phyloP scores from a whole-genome alignment of 2,113 vertebrate genomes.

The Fukomys damarensis region DNA sequence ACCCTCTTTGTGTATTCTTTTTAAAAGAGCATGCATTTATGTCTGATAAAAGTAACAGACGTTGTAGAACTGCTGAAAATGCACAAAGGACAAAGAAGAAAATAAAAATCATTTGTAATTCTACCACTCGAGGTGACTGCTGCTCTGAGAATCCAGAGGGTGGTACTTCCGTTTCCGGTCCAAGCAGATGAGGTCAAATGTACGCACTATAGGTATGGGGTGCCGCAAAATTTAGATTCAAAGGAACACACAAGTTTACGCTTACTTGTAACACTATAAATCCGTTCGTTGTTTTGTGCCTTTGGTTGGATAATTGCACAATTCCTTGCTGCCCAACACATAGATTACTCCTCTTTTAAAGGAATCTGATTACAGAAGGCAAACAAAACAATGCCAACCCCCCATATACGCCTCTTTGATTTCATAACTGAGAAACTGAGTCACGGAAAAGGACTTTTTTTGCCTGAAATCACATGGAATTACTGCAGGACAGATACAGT shows the following conservation, averaged over 20 bases:
- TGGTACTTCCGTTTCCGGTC: accelerated
- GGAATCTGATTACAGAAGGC: background rate
- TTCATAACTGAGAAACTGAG: background rate
- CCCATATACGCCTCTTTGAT: background rate
- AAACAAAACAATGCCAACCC: background rate
- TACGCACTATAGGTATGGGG: accelerated
- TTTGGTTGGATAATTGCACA: too few relatives aligned
- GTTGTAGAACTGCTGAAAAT: background rate
- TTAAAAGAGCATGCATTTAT: background rate
- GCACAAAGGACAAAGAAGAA: background rate
- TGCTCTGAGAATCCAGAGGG: too few relatives aligned
- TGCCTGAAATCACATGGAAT: background rate
- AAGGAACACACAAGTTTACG: background rate
- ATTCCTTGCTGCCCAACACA: accelerated
- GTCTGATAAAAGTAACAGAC: background rate
- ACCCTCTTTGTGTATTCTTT: background rate
- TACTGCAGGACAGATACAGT: accelerated
- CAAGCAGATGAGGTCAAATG: accelerated
- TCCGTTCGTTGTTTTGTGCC: background rate
- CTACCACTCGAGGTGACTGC: background rate
- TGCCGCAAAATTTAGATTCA: background rate
- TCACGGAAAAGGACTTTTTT: background rate
- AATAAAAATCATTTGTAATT: background rate
- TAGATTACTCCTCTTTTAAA: background rate
- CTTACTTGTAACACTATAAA: too few relatives aligned